Evolutionary conservation across 2,113 vertebrate genomes (phyloP).

Genomic region (Rhinopomastus cyanomelas): DNA sequence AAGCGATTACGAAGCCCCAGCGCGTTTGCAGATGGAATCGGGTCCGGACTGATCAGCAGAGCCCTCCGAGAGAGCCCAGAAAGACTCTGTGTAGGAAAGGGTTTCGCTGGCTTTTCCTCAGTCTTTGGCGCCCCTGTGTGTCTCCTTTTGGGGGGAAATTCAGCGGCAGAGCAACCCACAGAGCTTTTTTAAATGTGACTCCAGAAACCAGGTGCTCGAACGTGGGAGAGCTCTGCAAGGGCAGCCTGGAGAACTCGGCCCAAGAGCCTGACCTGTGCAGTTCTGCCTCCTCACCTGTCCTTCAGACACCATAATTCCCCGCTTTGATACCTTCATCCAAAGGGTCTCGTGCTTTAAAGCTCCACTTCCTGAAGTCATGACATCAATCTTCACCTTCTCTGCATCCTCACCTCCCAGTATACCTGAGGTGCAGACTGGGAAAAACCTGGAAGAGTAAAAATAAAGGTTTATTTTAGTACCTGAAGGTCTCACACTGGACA

Average conservation of each 20-base stretch:
- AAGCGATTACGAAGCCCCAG: not conserved
- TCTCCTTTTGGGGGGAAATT: not conserved
- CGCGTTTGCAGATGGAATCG: not conserved
- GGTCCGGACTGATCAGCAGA: not conserved
- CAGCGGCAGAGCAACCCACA: not conserved
- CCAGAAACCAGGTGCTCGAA: fast-evolving
- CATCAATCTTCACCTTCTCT: not conserved
- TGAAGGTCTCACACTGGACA: not conserved
- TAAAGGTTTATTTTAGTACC: not conserved
- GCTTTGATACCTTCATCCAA: not conserved
- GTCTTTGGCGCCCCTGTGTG: constrained; percentile 76
- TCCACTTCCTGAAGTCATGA: not conserved
- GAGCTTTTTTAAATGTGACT: not conserved
- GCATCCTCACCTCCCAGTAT: not conserved
- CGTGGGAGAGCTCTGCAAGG: not conserved
- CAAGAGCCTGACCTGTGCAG: not conserved
- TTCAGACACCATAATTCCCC: not conserved
- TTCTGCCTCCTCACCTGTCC: not conserved
- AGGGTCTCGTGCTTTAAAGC: not conserved
- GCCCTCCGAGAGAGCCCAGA: not conserved
- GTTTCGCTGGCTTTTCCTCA: constrained; percentile 11
- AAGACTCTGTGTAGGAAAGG: not conserved
- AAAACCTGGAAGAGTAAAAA: not conserved
- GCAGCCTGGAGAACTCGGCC: not conserved
- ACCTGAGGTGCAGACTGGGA: not conserved